Evolutionary conservation across 2,113 vertebrate species (phyloP).

Genomic region (Ammodytes marinus): DNA sequence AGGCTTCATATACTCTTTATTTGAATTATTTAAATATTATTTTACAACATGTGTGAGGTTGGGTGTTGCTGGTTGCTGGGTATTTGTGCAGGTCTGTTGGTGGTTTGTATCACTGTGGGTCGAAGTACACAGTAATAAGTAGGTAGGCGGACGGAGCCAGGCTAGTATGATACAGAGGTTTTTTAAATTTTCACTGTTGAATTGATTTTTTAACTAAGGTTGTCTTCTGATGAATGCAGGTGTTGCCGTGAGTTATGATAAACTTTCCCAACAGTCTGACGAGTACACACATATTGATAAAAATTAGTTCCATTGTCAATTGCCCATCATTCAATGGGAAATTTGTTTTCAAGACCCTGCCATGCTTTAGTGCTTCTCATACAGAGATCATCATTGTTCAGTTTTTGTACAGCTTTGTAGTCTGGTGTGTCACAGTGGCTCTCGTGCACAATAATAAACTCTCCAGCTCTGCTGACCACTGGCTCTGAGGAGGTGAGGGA

Average conservation of each 20-base stretch:
- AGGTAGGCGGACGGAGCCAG: too few species aligned
- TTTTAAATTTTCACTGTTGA: too few species aligned
- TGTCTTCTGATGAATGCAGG: not conserved
- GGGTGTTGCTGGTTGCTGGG: not conserved
- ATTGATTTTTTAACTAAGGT: not conserved
- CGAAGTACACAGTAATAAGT: not conserved
- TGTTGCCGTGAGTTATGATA: not conserved
- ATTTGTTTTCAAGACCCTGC: constrained; percentile 1
- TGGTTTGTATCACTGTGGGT: constrained; percentile 37
- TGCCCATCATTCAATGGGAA: not conserved
- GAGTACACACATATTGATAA: not conserved
- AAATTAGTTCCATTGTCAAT: not conserved
- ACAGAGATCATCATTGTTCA: not conserved
- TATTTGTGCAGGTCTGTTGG: constrained; percentile 23
- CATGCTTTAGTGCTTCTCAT: constrained; percentile 15
- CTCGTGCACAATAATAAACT: constrained; percentile 38
- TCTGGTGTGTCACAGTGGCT: constrained; percentile 17
- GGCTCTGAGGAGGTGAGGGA: constrained; percentile 44
- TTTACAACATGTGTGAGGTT: too few species aligned
- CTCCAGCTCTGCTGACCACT: constrained; percentile 28
- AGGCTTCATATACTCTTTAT: too few species aligned
- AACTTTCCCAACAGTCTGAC: not conserved
- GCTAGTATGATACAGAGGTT: too few species aligned
- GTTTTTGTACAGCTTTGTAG: constrained; percentile 18
- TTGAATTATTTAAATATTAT: too few species aligned